Conservation (phyloP, 1,140 invertebrate species). For the Bilobella aurantiaca region DNA sequence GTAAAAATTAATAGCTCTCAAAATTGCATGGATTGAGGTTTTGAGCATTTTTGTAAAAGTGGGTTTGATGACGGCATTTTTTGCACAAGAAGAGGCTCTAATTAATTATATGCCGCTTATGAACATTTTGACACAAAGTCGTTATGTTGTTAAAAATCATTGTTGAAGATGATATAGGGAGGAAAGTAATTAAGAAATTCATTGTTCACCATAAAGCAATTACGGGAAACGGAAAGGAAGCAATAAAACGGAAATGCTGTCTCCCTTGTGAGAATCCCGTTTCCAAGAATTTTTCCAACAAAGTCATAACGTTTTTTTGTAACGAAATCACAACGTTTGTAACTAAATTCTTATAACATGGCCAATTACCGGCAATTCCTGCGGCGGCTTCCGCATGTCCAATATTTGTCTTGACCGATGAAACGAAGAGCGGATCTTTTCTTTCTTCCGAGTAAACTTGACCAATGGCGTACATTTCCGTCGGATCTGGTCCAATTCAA, state of each 20-base stretch:
- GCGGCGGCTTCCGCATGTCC: slow-evolving; percentile 49
- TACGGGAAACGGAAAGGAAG: too few species aligned
- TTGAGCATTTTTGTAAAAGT: not conserved
- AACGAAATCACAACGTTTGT: too few species aligned
- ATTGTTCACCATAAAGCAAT: too few species aligned
- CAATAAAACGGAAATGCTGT: not conserved
- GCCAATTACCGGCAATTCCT: slow-evolving; percentile 10
- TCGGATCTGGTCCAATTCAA: slow-evolving; percentile 18
- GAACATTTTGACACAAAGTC: not conserved
- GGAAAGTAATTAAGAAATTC: not conserved
- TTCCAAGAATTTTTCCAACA: not conserved
- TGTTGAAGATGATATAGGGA: not conserved
- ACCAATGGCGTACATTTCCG: slow-evolving; percentile 40
- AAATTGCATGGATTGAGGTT: too few species aligned
- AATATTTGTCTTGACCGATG: slow-evolving; percentile 51
- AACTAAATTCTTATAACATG: not conserved
- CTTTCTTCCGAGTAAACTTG: slow-evolving; percentile 46
- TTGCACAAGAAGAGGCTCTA: not conserved
- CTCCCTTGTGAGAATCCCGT: not conserved
- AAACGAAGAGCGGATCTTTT: slow-evolving; percentile 43
- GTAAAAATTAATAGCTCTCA: not conserved
- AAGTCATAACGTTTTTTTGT: not conserved
- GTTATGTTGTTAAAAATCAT: too few species aligned
- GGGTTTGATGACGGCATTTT: not conserved
- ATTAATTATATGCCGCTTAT: not conserved